phyloP scores from a whole-genome alignment of 2,113 vertebrate species.

The Caretta caretta region DNA sequence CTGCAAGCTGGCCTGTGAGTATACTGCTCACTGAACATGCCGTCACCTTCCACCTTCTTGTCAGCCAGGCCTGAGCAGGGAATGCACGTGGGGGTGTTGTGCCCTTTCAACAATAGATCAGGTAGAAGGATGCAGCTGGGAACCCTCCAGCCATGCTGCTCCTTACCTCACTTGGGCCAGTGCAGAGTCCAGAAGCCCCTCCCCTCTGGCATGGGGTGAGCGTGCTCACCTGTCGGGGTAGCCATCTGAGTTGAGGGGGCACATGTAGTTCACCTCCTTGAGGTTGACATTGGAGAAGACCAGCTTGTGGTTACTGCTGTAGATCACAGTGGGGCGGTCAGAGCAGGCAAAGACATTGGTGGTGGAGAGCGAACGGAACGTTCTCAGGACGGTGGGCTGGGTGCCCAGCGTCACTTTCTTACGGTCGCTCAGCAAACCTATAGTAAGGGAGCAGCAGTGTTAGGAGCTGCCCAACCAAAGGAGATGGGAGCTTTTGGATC shows the following conservation, averaged over 20 bases:
- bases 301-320: slow-evolving; percentile 99
- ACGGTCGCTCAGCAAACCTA: slow-evolving; percentile 92
- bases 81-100: neutral
- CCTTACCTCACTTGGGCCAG: neutral
- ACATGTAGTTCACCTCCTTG: slow-evolving; percentile 99
- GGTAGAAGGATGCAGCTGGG: neutral
- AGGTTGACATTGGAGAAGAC: slow-evolving; percentile 99
- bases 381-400: slow-evolving; percentile 95
- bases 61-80: neutral
- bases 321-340: slow-evolving; percentile 98
- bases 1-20: too few species aligned
- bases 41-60: neutral
- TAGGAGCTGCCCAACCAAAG: rapidly evolving
- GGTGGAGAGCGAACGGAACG: slow-evolving; percentile 96
- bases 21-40: neutral
- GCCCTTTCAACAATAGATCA: neutral
- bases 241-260: slow-evolving; percentile 97
- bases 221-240: slow-evolving; percentile 93
- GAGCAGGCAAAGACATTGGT: slow-evolving; percentile 99
- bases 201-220: rapidly evolving
- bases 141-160: too few species aligned
- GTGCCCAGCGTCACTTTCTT: slow-evolving; percentile 99
- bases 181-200: neutral
- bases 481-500: rapidly evolving
- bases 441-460: rapidly evolving